These are phyloP conservation scores for Caenorhabditis plicata DNA, from an alignment of 2,888 invertebrate species.

Conservation along the genomic window DNA sequence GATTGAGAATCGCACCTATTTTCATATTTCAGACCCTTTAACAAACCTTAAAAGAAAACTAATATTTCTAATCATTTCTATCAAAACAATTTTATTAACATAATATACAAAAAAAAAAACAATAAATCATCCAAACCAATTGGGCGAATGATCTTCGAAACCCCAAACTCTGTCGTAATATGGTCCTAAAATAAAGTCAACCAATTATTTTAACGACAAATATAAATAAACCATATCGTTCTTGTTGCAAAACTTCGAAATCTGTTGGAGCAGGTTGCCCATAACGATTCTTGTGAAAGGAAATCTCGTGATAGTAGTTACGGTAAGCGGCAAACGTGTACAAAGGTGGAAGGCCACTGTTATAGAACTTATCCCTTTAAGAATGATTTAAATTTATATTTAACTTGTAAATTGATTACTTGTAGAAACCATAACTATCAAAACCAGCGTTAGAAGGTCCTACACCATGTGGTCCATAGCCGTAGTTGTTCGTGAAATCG, in stretches of 20 bases:
- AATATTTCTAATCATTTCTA: too few relatives aligned
- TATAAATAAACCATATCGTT: slow-evolving; percentile 54
- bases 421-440: slow-evolving; percentile 55
- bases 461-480: slow-evolving; percentile 52
- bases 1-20: too few relatives aligned
- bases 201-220: neutral
- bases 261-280: slow-evolving; percentile 47
- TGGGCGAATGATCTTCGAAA: slow-evolving; percentile 50
- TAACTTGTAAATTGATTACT: too few relatives aligned
- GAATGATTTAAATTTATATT: too few relatives aligned
- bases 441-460: slow-evolving; percentile 55
- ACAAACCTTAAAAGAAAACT: too few relatives aligned
- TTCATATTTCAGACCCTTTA: too few relatives aligned
- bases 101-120: slow-evolving; percentile 3
- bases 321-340: slow-evolving; percentile 53
- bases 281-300: slow-evolving; percentile 57
- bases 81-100: too few relatives aligned
- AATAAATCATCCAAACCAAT: slow-evolving; percentile 50
- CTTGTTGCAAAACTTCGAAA: slow-evolving; percentile 53
- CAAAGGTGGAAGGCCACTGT: slow-evolving; percentile 52
- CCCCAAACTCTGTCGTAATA: slow-evolving; percentile 60
- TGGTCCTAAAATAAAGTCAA: slow-evolving; percentile 42
- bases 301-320: slow-evolving; percentile 58
- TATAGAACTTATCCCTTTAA: slow-evolving; percentile 59
- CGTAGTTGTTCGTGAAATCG: slow-evolving; percentile 59